Base-by-base conservation (phyloP, 2,888 invertebrate species). In the Phortica magna region DNA sequence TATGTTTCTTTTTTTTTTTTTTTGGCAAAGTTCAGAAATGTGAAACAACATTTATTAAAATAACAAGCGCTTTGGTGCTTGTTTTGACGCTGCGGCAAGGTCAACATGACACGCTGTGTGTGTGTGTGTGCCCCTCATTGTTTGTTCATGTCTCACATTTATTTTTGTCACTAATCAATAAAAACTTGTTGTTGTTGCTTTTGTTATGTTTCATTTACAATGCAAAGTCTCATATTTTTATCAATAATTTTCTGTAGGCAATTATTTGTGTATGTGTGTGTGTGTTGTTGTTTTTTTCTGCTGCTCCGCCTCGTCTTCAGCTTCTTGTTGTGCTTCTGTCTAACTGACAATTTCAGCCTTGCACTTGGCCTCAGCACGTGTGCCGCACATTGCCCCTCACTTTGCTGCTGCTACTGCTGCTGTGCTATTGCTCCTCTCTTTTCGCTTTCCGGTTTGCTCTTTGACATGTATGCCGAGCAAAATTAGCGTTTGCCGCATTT, bases 41-140 rank as follows among this genome's bases (percentile, higher is more conserved):
- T 71, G 77, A 76, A 73, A 81, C 80, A 73, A 81, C 80, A 78
- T 78, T 78, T 80, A 82, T 81, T 80, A 77, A 79, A 81, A 83
- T 77, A 68, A 76, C 31, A 31, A 4, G 2, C 31, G 31, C 72
- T 79, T 75, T 65, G 73, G 73, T 74, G 14, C 31, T 17, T 48
- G n/a, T 74, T 48, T 74, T 65, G 43, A 12, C 43, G 76, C 67
- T 81, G 82, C 71, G 75, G 77, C 77, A 77, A 77, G 74, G 77
- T 77, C 31, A 19, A 57, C 43, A 70, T 64, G 17, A 55, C 17
- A 14, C n/a, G 10, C 17, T 7, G 17, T 55, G 14, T 55, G 55
- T 77, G 73, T n/a, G n/a, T n/a, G n/a, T n/a, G n/a, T n/a, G n/a
- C n/a, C n/a, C 67, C 19, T 59, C 77, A 73, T 75, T 41, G 12